These are phyloP conservation scores for Mastomys natalensis DNA, from an alignment of 2,113 vertebrate species.

Conservation along the genomic window DNA sequence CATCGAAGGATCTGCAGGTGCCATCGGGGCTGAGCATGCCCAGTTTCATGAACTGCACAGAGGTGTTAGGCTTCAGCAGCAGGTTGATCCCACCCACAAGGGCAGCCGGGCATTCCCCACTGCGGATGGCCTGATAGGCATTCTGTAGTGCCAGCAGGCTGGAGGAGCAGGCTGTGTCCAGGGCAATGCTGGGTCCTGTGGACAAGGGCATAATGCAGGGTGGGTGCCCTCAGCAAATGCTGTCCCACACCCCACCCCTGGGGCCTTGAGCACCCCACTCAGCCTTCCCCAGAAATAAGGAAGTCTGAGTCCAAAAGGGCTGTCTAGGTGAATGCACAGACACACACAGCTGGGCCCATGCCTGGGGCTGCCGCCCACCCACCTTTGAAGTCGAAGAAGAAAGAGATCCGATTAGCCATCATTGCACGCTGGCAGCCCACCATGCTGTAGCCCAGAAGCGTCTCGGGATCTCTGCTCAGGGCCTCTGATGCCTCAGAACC, in stretches of 20 bases:
- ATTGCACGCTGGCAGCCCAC: conserved; percentile 97
- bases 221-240: neutral
- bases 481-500: conserved; percentile 95
- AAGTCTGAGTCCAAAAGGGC: neutral
- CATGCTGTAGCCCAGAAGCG: conserved; percentile 98
- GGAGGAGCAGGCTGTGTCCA: conserved; percentile 98
- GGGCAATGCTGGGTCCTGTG: conserved; percentile 93
- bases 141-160: conserved; percentile 94
- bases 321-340: no score
- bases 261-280: neutral
- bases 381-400: conserved; percentile 96
- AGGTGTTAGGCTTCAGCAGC: conserved; percentile 96
- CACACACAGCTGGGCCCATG: neutral
- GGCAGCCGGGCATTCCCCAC: conserved; percentile 91
- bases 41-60: conserved; percentile 97
- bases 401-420: conserved; percentile 97
- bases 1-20: conserved; percentile 94
- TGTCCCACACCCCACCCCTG: no score
- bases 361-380: neutral
- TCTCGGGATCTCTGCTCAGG: conserved; percentile 95
- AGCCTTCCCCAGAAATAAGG: no score
- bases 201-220: rapidly evolving
- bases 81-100: conserved; percentile 95
- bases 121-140: conserved; percentile 92
- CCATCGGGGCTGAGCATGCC: conserved; percentile 96